Evolutionary conservation across 2,797 vertebrate species (phyloP), one percentile per base, ranked within the genome.

Genomic region (Bradypodion pumilum): DNA sequence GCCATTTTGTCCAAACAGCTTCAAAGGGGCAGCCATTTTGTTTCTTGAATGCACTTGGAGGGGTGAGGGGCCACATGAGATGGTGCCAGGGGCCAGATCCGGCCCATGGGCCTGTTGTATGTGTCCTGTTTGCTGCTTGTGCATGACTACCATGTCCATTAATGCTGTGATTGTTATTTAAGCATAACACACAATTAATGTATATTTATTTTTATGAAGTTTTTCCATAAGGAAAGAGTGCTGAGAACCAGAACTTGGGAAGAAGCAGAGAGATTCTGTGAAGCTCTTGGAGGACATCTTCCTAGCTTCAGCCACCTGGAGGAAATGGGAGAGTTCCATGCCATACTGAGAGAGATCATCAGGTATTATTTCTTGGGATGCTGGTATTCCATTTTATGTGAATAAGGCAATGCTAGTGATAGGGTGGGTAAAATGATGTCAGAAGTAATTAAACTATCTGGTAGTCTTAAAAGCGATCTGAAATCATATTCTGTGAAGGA

Each of bases 191-290:
- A 7, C 23, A 49, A 35, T 3, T 56, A 23, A 23, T 49, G 29
- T 78, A 23, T 65, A n/a, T 62, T 40, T 81, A 77, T 91, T 46
- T 83, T 81, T 93, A 21, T 42, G 81, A 91, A 99, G 98, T 94
- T 98, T 65, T 99, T 99, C 94, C 97, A 98, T 6, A 91, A 95
- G 90, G 98, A 98, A 90, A 94, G 98, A 88, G 86, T 99, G 88
- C 95, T 95, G 89, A 97, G 97, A 85, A 98, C 97, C 82, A 98
- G 98, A 80, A 96, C 97, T 1, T 99, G 98, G 98, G 97, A 97
- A 89, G 98, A 99, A 91, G 97, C 98, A 1, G 96, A 98, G 91
- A 94, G 96, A 83, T 98, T 99, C 93, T 99, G 98, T 87, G 95
- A 97, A 92, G 97, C 97, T 0, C 95, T 99, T 0, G 98, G 98